Conservation (phyloP, 2,888 invertebrate species). For the Nezara viridula region DNA sequence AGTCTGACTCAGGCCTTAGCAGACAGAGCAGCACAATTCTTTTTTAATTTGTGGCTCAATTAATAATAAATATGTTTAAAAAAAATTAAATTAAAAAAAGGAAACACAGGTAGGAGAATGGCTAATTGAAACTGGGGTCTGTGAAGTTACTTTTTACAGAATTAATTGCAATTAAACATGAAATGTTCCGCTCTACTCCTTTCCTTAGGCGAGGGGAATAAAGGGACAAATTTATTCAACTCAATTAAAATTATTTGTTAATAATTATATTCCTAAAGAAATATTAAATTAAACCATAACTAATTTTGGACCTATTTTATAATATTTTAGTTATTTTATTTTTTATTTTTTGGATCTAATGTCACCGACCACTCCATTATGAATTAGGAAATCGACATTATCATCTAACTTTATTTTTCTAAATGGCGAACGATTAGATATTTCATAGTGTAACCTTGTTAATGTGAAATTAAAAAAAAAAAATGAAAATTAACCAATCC, state of each 20-base stretch:
- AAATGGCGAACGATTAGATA: too few species aligned
- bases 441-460: too few species aligned
- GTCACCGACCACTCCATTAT: too few species aligned
- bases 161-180: constrained; percentile 13
- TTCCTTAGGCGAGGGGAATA: neutral
- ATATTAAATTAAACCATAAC: too few species aligned
- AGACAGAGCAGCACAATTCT: neutral
- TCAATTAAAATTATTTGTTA: neutral
- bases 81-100: neutral
- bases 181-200: neutral
- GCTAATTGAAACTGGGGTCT: neutral
- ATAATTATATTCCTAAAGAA: neutral
- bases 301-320: too few species aligned
- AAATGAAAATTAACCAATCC: too few species aligned
- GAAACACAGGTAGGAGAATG: neutral
- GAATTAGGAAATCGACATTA: too few species aligned
- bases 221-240: neutral
- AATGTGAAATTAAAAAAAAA: too few species aligned
- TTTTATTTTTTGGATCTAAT: too few species aligned
- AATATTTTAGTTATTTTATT: too few species aligned
- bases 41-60: neutral
- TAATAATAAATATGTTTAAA: neutral
- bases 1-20: neutral
- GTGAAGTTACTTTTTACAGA: neutral
- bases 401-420: too few species aligned